phyloP scores from a whole-genome alignment of 2,888 invertebrate species.

The Augiades crinisus region DNA sequence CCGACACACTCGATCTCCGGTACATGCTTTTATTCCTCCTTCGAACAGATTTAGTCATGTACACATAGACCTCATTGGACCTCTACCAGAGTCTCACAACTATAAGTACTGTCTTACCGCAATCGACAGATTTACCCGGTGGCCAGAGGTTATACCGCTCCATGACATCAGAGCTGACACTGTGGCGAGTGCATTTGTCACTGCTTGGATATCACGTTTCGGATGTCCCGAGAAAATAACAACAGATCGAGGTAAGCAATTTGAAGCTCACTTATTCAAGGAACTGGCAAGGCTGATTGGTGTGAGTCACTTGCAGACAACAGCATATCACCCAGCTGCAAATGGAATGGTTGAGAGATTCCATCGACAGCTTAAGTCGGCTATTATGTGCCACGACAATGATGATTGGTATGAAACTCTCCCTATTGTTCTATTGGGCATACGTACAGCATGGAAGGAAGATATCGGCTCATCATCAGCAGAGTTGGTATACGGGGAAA shows the following conservation, averaged over 20 bases:
- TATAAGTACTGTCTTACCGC: neutral
- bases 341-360: slow-evolving; percentile 6
- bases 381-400: slow-evolving; percentile 8
- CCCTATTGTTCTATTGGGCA: neutral
- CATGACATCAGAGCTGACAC: neutral
- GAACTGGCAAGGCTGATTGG: slow-evolving; percentile 1
- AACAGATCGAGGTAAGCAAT: neutral
- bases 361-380: slow-evolving; percentile 9
- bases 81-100: too few species aligned
- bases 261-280: slow-evolving; percentile 9
- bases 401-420: neutral
- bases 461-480: neutral
- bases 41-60: slow-evolving; percentile 39
- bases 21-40: slow-evolving; percentile 7
- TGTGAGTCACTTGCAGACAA: neutral
- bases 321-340: too few species aligned
- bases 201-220: neutral
- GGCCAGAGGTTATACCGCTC: neutral
- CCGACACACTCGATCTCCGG: slow-evolving; percentile 2
- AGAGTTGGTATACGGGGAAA: neutral
- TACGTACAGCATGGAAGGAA: neutral
- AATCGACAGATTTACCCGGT: neutral
- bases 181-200: neutral
- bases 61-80: slow-evolving; percentile 18
- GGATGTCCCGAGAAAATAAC: neutral